Percentiles rank a stretch among this genome's conserved stretches.
These are phyloP conservation scores for Mustela lutreola DNA, from an alignment of 2,113 vertebrate genomes.

Conservation along the genomic window DNA sequence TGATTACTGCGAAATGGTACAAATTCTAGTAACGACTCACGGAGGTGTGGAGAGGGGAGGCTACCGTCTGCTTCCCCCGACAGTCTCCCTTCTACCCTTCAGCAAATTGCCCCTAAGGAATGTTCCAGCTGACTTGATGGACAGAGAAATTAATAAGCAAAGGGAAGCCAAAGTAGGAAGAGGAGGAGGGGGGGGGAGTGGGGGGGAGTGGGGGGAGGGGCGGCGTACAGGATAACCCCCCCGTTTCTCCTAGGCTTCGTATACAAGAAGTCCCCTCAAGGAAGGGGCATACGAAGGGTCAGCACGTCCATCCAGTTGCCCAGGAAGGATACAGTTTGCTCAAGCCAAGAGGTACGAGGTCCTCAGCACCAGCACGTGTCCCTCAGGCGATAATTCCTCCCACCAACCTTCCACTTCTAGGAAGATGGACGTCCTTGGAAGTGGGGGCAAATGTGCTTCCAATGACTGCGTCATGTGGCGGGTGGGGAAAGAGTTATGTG, in stretches of 20 bases:
- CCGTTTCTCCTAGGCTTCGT: conserved; percentile 84
- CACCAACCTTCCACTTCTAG: not conserved
- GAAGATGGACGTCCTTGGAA: not conserved
- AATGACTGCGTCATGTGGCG: not conserved
- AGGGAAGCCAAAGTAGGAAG: not conserved
- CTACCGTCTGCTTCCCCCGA: not conserved
- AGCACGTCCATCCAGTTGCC: conserved; percentile 83
- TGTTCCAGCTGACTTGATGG: not conserved
- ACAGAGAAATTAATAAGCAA: not conserved
- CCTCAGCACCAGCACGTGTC: not conserved
- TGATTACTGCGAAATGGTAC: not conserved
- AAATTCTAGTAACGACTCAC: not conserved
- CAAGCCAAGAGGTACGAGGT: conserved; percentile 88
- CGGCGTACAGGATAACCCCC: not conserved
- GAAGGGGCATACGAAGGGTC: conserved; percentile 61
- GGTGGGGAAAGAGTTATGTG: not conserved
- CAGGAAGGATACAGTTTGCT: conserved; percentile 88
- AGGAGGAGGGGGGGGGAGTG: not conserved
- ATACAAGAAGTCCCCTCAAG: conserved; percentile 86
- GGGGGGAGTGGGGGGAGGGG: not conserved
- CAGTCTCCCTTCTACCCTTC: not conserved
- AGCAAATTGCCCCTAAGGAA: not conserved
- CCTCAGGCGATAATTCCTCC: not conserved
- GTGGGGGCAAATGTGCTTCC: not conserved
- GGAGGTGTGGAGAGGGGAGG: not conserved